A percentile compares a stretch with the other conserved stretches of the same genome.
Conservation (phyloP, 2,797 vertebrate genomes). For the Intellagama lesueurii region DNA sequence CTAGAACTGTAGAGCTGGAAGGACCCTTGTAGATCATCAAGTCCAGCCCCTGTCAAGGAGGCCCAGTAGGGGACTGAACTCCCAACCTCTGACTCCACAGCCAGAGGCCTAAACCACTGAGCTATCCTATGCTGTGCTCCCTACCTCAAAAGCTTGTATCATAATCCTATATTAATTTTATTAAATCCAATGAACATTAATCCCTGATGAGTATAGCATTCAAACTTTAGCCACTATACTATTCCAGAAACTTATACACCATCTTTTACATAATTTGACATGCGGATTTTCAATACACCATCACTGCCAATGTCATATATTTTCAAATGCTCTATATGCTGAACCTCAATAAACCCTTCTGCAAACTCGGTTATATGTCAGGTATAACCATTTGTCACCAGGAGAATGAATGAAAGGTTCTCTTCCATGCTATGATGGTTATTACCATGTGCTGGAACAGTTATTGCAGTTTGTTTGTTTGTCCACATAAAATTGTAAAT, state of each 20-base stretch:
- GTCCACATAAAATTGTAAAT: not conserved
- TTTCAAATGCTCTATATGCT: not conserved
- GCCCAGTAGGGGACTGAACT: too few relatives aligned
- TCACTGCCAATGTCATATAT: not conserved
- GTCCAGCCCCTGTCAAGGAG: too few relatives aligned
- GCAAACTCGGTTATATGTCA: not conserved
- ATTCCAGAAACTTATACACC: not conserved
- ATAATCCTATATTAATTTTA: not conserved
- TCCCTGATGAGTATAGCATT: not conserved
- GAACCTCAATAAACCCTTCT: not conserved
- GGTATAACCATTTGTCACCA: not conserved
- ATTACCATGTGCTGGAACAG: not conserved
- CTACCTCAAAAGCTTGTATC: not conserved
- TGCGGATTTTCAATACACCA: not conserved
- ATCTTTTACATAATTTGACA: not conserved
- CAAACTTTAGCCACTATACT: not conserved
- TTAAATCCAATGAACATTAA: not conserved
- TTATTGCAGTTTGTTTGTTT: not conserved
- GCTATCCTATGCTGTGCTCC: too few relatives aligned
- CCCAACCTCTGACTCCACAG: too few relatives aligned
- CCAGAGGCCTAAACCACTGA: too few relatives aligned
- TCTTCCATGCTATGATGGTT: not conserved
- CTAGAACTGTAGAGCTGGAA: too few relatives aligned
- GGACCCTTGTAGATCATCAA: too few relatives aligned
- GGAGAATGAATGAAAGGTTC: not conserved